These are phyloP conservation scores for Salminus brasiliensis DNA, from an alignment of 2,113 vertebrate genomes.

Conservation along the genomic window DNA sequence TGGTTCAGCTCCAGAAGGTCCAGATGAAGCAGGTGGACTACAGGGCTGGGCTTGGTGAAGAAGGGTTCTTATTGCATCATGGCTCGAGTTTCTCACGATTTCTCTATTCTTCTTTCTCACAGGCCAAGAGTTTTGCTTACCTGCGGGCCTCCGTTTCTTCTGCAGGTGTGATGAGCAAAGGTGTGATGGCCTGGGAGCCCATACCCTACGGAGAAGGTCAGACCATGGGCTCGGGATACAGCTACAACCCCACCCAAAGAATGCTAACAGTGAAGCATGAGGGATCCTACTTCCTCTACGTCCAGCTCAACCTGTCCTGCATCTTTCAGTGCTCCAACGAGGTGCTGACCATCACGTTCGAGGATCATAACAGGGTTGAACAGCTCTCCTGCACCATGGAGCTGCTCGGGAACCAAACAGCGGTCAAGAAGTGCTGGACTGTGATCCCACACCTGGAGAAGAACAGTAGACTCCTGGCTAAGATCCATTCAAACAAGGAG, in stretches of 20 bases:
- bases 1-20: no score
- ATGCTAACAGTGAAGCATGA: neutral
- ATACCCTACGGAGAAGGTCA: rapidly evolving
- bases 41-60: no score
- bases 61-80: no score
- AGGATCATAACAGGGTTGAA: rapidly evolving
- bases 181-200: constrained; percentile 18
- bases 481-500: constrained; percentile 17
- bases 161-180: constrained; percentile 42
- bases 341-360: constrained; percentile 29
- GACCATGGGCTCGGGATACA: constrained; percentile 55
- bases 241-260: rapidly evolving
- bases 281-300: constrained; percentile 70
- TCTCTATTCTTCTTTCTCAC: constrained; percentile 17
- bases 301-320: constrained; percentile 60
- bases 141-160: constrained; percentile 46
- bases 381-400: constrained; percentile 60
- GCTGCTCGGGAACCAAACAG: rapidly evolving
- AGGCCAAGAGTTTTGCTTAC: constrained; percentile 63
- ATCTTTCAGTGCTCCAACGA: rapidly evolving
- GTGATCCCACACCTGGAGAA: neutral
- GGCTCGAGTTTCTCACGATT: neutral
- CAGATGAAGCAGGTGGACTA: neutral
- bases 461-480: rapidly evolving
- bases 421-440: constrained; percentile 63